phyloP scores from a whole-genome alignment of 2,888 invertebrate species.

The Amblyteles armatorius region DNA sequence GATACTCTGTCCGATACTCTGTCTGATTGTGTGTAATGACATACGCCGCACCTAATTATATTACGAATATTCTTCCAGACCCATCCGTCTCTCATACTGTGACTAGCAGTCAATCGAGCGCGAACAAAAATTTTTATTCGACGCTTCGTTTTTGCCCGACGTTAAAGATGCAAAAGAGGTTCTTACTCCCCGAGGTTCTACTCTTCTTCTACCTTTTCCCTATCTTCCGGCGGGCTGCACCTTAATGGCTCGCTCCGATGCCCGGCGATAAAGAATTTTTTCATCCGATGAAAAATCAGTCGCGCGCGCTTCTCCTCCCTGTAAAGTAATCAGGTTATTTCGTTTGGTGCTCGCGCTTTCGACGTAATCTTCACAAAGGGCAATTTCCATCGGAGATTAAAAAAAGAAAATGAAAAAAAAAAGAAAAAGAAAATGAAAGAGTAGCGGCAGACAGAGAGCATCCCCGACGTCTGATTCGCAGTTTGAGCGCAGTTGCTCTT shows the following conservation, averaged over 20 bases:
- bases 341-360: constrained; percentile 56
- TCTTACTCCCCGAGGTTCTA: too few species aligned
- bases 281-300: constrained; percentile 60
- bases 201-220: background rate
- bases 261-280: constrained; percentile 57
- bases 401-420: background rate
- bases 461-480: constrained; percentile 31
- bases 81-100: too few species aligned
- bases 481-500: constrained; percentile 13
- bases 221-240: constrained; percentile 9
- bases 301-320: constrained; percentile 40
- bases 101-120: too few species aligned
- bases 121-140: background rate
- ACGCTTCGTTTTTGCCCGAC: background rate
- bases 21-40: too few species aligned
- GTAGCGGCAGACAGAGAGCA: constrained; percentile 37
- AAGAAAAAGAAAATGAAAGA: background rate
- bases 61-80: too few species aligned
- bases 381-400: constrained; percentile 63
- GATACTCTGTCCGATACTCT: too few species aligned
- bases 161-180: background rate
- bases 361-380: constrained; percentile 66
- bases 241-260: constrained; percentile 42
- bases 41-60: too few species aligned
- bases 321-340: constrained; percentile 63